These are phyloP conservation scores for Poeciliopsis retropinna DNA, from an alignment of 2,113 vertebrate genomes.

Conservation along the genomic window DNA sequence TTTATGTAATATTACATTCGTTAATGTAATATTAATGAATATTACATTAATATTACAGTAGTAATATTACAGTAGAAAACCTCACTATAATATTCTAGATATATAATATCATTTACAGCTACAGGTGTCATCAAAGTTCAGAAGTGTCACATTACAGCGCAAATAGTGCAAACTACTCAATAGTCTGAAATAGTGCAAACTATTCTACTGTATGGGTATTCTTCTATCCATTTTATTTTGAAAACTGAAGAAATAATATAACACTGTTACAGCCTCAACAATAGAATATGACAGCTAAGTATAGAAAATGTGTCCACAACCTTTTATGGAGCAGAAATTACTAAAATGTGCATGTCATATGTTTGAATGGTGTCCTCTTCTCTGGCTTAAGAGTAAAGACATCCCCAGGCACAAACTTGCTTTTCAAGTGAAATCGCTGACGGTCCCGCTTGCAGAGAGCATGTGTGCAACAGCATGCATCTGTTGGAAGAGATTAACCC, in stretches of 20 bases:
- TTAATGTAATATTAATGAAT: background rate
- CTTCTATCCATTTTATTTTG: conserved; percentile 8
- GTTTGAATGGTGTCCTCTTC: conserved; percentile 23
- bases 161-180: background rate
- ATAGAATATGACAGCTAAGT: conserved; percentile 21
- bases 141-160: conserved; percentile 5
- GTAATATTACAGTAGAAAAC: background rate
- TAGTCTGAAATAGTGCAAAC: background rate
- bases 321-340: conserved; percentile 14
- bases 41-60: no score
- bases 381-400: conserved; percentile 16
- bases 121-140: conserved; percentile 12
- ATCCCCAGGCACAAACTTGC: conserved; percentile 39
- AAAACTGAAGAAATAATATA: conserved; percentile 10
- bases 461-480: conserved; percentile 37
- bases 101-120: background rate
- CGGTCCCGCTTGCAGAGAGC: conserved; percentile 12
- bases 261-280: conserved; percentile 13
- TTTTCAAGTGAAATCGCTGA: conserved; percentile 28
- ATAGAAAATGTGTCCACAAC: background rate
- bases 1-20: no score
- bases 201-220: background rate
- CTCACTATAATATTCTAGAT: background rate
- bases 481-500: conserved; percentile 35
- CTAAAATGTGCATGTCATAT: conserved; percentile 14